Conservation (phyloP, 2,797 vertebrate species). For the Caiman crocodilus region DNA sequence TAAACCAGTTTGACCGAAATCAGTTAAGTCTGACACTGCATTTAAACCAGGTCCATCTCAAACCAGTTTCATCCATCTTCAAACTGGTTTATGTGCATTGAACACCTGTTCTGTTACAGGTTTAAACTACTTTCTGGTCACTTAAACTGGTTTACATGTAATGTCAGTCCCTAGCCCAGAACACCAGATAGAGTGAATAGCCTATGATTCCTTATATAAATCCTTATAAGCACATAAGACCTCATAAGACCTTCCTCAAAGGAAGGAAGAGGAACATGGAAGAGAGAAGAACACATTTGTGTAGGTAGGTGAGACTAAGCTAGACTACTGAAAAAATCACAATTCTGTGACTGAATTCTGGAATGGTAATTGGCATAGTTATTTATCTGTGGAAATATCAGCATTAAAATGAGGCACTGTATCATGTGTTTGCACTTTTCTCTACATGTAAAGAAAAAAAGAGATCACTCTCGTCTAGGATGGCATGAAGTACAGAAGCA, state of each 20-base stretch:
- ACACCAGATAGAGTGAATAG: neutral
- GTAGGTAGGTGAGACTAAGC: neutral
- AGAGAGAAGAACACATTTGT: neutral
- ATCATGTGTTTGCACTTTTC: neutral
- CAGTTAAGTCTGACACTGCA: too few relatives aligned
- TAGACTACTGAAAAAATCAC: neutral
- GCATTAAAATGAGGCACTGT: neutral
- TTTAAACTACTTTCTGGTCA: too few relatives aligned
- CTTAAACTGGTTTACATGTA: too few relatives aligned
- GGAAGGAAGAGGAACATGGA: neutral
- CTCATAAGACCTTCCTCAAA: neutral
- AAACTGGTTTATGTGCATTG: too few relatives aligned
- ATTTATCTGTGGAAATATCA: neutral
- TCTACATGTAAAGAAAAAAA: neutral
- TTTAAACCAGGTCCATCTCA: too few relatives aligned
- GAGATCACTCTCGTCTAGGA: neutral
- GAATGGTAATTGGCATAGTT: neutral
- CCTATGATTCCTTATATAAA: too few relatives aligned
- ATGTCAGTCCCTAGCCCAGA: neutral
- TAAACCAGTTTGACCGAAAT: too few relatives aligned
- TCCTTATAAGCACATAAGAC: neutral
- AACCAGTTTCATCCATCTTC: too few relatives aligned
- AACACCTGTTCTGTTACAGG: too few relatives aligned
- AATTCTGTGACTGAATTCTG: neutral
- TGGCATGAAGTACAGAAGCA: neutral